Evolutionary conservation across 2,888 invertebrate genomes (phyloP), one percentile per base, ranked within the genome.

Genomic region (Mesoligia furuncula): DNA sequence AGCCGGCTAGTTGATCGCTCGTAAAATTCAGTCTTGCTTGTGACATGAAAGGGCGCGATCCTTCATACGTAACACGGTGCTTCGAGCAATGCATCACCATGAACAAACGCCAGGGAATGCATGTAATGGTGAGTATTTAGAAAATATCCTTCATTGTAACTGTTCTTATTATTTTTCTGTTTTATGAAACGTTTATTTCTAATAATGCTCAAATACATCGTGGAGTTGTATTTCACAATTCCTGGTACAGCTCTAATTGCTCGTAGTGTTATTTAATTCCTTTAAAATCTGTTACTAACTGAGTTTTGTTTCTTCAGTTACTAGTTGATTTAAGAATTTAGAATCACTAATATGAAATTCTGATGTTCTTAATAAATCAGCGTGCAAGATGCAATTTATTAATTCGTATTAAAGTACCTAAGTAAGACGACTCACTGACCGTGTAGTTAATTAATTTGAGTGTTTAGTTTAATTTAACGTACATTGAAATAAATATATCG

Each of bases 71-170:
- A 95, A 93, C 95, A 96, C 97, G 97, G 97, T 97, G 97, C 97
- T 97, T 96, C 97, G 97, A 97, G 97, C 97, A 97, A 97, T 97
- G 97, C 97, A 97, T 97, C 97, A 97, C 93, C 97, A 97, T 97
- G 97, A 97, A 97, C 97, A 97, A 96, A 96, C 97, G 95, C 96
- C 96, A 97, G 96, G 97, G 95, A 97, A 96, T 94, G 96, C 96
- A 95, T 96, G 96, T 93, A 97, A 97, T 92, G 97, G 97, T 97
- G 85, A 94, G 97, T 95, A 70, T 80, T 81, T 81, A 66, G 67
- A 71, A 85, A 76, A 84, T 81, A 80, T 81, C 51, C 79, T 79
- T 73, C 72, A 61, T 83, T 83, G 67, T 71, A 71, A 76, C 11
- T 73, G 57, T 64, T 72, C 77, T 68, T 73, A 71, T 69, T 42